phyloP scores from a whole-genome alignment of 2,888 invertebrate genomes.

The Latrodectus hesperus region DNA sequence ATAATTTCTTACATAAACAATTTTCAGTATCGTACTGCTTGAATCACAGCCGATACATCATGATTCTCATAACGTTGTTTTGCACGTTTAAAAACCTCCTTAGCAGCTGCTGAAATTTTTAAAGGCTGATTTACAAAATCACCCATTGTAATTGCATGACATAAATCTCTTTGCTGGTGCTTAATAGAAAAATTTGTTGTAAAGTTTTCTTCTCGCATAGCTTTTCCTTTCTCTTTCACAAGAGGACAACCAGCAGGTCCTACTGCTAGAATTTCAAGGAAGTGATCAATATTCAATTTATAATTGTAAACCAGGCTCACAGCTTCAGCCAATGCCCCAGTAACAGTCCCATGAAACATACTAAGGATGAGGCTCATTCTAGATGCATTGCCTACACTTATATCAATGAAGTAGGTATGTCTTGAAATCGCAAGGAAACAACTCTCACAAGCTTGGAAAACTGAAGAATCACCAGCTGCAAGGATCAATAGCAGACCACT shows the following conservation, averaged over 20 bases:
- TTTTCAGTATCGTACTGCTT: no score
- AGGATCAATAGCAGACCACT: constrained; percentile 92
- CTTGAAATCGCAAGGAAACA: constrained; percentile 97
- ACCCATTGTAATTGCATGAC: constrained; percentile 88
- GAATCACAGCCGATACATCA: no score
- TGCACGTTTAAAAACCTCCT: constrained; percentile 73
- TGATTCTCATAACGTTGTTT: no score
- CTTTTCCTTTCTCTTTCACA: constrained; percentile 90
- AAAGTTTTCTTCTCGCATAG: constrained; percentile 88
- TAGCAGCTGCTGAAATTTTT: no score
- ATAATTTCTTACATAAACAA: no score
- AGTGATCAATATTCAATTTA: constrained; percentile 91
- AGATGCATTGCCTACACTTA: constrained; percentile 93
- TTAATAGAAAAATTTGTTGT: constrained; percentile 89
- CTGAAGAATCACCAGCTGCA: constrained; percentile 90
- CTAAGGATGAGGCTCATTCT: constrained; percentile 96
- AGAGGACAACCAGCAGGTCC: constrained; percentile 89
- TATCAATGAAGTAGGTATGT: constrained; percentile 91
- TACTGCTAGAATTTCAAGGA: constrained; percentile 89
- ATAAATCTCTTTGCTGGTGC: constrained; percentile 96
- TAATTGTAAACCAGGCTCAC: constrained; percentile 91
- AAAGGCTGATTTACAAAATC: no score
- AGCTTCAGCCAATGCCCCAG: constrained; percentile 93
- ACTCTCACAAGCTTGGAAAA: constrained; percentile 94
- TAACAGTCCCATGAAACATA: constrained; percentile 90